Evolutionary conservation across 2,797 vertebrate species (phyloP).

Genomic region (Rhynchotus rufescens): DNA sequence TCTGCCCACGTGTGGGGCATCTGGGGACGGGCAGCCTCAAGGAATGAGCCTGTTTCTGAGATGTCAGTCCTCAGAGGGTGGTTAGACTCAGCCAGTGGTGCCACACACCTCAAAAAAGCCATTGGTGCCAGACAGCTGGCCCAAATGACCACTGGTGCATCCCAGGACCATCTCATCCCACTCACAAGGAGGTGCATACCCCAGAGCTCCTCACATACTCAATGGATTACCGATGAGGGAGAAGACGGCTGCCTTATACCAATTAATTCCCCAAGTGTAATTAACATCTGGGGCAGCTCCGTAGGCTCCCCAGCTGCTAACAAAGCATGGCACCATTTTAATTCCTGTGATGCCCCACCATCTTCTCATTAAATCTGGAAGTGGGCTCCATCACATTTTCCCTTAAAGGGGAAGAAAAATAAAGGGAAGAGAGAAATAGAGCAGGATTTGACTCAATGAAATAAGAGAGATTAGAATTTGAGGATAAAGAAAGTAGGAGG

Average conservation of each 20-base stretch:
- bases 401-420: conserved; percentile 79
- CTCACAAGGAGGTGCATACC: background rate
- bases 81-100: too few species aligned
- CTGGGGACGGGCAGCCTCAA: rapidly evolving
- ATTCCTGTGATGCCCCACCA: conserved; percentile 78
- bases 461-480: conserved; percentile 86
- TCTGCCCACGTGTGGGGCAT: rapidly evolving
- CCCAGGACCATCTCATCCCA: background rate
- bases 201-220: background rate
- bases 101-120: background rate
- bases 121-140: too few species aligned
- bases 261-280: conserved; percentile 92
- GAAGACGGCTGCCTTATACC: conserved; percentile 54
- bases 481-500: conserved; percentile 81
- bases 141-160: too few species aligned
- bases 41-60: background rate
- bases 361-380: conserved; percentile 83
- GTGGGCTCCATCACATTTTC: conserved; percentile 81
- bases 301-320: conserved; percentile 84
- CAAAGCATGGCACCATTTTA: conserved; percentile 87
- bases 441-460: conserved; percentile 84
- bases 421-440: conserved; percentile 58
- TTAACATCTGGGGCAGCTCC: conserved; percentile 87
- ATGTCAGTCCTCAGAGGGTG: background rate
- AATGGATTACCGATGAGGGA: conserved; percentile 68